Evolutionary conservation across 2,797 vertebrate genomes (phyloP), one percentile per base, ranked within the genome.

Genomic region (Anabas testudineus): DNA sequence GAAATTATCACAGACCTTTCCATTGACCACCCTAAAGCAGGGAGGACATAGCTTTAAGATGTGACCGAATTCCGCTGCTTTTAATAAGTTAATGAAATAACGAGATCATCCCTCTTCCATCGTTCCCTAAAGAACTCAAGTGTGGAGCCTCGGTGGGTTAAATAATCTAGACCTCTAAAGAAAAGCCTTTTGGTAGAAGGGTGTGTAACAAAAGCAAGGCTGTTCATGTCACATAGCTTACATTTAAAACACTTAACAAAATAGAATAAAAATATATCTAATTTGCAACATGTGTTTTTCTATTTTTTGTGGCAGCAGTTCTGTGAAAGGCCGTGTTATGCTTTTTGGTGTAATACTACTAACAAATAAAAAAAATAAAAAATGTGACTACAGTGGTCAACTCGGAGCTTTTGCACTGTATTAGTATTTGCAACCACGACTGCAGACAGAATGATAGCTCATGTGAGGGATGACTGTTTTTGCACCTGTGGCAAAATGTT

Each of bases 31-130:
- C 62, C 42, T 24, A 48, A 73, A 45, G 58, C 84, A 71, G 37
- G 5, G 54, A 74, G 74, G 61, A 51, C 66, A 79, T 51, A 54
- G 48, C 63, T 78, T 47, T 57, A 67, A 67, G 55, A 85, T 60
- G 81, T 73, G 81, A 79, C 76, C 45, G 69, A 83, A 92, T 92
- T 92, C 90, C 89, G 54, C 47, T 10, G 69, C 68, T 83, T 79
- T 82, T 93, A 92, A 94, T 93, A 84, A 88, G 78, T 88, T 93
- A 93, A 93, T 91, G 83, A 91, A 92, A 94, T 94, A 93, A 94
- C 87, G 71, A 89, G 89, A 90, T 91, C 75, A 81, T 61, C 71
- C 57, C 59, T 65, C 74, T 71, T 89, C 86, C 80, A 90, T 90
- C 90, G 88, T 7, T 19, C 43, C 18, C 22, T 42, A 41, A 86